Evolutionary conservation across 2,888 invertebrate genomes (phyloP).

Genomic region (Biston betularia): DNA sequence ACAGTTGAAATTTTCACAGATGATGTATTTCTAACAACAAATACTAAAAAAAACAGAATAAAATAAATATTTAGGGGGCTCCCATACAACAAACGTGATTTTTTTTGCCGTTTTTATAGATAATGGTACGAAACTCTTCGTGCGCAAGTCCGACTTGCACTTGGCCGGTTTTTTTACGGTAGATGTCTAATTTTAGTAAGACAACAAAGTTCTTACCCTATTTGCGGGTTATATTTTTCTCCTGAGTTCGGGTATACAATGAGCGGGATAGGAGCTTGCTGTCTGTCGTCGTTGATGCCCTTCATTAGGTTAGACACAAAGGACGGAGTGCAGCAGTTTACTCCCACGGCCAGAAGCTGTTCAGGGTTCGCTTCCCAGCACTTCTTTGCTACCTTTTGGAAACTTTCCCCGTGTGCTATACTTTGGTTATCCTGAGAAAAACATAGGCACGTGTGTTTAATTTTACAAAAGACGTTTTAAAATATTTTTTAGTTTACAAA

Average conservation of each 20-base stretch:
- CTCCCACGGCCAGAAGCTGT: slow-evolving; percentile 93
- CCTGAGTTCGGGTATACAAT: slow-evolving; percentile 98
- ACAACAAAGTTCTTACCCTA: slow-evolving; percentile 83
- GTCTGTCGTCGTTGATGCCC: slow-evolving; percentile 82
- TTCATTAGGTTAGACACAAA: slow-evolving; percentile 72
- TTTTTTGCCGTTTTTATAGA: too few relatives aligned
- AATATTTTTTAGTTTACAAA: too few relatives aligned
- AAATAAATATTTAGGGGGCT: too few relatives aligned
- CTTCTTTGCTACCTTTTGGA: slow-evolving; percentile 89
- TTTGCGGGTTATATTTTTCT: slow-evolving; percentile 90
- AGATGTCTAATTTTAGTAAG: neutral
- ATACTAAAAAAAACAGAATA: too few relatives aligned
- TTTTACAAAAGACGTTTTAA: too few relatives aligned
- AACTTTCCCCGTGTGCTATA: slow-evolving; percentile 93
- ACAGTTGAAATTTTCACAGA: too few relatives aligned
- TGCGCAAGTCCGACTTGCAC: too few relatives aligned
- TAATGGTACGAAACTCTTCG: too few relatives aligned
- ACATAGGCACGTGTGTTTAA: neutral
- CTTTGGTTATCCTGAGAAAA: slow-evolving; percentile 77
- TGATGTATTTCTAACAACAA: too few relatives aligned
- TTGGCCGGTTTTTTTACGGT: too few relatives aligned
- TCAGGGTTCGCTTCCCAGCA: slow-evolving; percentile 90
- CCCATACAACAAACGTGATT: too few relatives aligned
- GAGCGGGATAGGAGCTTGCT: slow-evolving; percentile 88
- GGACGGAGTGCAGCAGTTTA: slow-evolving; percentile 92